Conservation (phyloP, 1,140 invertebrate species). For the Cherax quadricarinatus region DNA sequence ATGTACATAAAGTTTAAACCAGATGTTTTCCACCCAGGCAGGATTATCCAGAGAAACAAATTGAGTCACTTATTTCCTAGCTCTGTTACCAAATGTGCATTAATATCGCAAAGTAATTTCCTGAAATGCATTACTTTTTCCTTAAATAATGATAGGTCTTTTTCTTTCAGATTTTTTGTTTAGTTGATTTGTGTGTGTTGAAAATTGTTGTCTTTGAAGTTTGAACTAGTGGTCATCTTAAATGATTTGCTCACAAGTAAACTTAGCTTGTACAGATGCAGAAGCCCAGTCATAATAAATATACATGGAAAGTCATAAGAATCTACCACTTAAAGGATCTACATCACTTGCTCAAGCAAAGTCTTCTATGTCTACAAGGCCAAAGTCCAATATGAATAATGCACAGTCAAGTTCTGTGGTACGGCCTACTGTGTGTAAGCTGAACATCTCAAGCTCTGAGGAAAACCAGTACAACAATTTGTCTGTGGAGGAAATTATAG, state of each 20-base stretch:
- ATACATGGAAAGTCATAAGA: background rate
- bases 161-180: background rate
- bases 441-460: background rate
- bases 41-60: too few species aligned
- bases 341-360: background rate
- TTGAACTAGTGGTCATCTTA: background rate
- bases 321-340: background rate
- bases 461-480: background rate
- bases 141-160: too few species aligned
- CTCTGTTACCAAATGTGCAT: too few species aligned
- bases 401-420: background rate
- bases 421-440: background rate
- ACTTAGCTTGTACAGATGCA: background rate
- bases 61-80: too few species aligned
- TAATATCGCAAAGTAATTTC: too few species aligned
- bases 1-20: too few species aligned
- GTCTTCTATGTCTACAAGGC: background rate
- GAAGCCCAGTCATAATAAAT: background rate
- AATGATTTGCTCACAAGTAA: background rate
- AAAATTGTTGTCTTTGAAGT: background rate
- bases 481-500: slow-evolving; percentile 5
- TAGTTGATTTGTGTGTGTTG: background rate
- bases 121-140: too few species aligned
- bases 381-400: background rate
- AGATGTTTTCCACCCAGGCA: too few species aligned